Percentiles rank a stretch among this genome's conserved stretches.
Conservation (phyloP, 2,113 vertebrate genomes). For the Dicerorhinus sumatrensis region DNA sequence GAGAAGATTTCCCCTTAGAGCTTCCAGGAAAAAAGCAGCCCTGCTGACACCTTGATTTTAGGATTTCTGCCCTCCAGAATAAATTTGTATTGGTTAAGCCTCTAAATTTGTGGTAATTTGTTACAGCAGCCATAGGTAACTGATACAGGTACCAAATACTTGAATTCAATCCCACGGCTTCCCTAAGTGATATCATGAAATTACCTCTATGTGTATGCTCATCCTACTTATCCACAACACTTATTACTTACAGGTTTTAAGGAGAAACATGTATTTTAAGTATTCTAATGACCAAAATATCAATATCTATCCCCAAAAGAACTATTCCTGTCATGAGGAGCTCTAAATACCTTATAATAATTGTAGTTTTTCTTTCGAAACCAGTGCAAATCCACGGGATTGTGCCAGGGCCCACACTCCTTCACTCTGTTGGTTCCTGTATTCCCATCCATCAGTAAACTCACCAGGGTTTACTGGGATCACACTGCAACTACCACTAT, state of each 20-base stretch:
- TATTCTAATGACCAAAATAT: neutral
- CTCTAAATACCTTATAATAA: neutral
- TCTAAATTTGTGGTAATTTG: neutral
- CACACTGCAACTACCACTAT: accelerated
- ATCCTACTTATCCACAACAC: neutral
- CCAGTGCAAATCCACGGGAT: neutral
- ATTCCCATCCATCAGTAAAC: neutral
- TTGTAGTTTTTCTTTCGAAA: neutral
- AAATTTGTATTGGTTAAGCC: neutral
- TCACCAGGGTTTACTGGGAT: neutral
- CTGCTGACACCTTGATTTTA: neutral
- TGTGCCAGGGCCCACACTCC: too few relatives aligned
- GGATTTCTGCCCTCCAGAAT: neutral
- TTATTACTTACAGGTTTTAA: neutral
- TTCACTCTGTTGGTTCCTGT: too few relatives aligned
- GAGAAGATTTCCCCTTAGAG: neutral
- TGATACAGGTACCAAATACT: neutral
- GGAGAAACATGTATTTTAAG: neutral
- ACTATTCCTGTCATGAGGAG: neutral
- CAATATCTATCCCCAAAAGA: neutral
- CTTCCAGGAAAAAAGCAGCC: neutral
- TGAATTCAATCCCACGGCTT: neutral
- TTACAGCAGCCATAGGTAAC: neutral
- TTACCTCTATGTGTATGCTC: neutral
- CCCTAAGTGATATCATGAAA: neutral